Evolutionary conservation across 2,797 vertebrate genomes (phyloP), one percentile per base, ranked within the genome.

Genomic region (Odontamblyopus lacepedii): DNA sequence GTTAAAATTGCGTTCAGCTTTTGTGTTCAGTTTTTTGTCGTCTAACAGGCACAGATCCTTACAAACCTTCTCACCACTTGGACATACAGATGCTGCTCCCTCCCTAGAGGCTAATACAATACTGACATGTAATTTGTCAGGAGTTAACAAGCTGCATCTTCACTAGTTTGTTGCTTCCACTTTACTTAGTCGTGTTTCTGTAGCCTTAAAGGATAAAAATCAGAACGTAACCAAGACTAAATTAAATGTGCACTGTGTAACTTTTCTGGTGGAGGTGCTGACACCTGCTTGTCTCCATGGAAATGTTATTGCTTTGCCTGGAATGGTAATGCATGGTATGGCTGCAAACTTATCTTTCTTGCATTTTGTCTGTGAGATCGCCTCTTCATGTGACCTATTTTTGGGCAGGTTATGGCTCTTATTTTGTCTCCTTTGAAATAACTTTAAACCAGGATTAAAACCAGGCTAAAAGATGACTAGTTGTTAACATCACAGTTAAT

Each of bases 81-180:
- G 64, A 73, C 59, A 38, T 78, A 67, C 75, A 81, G 62, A 82
- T 75, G 73, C 70, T 73, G 73, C 65, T 55, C 3, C 69, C 77
- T 73, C 76, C 66, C 75, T 63, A 70, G 60, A 60, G 73, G 35
- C 27, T 41, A 65, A 65, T 27, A 51, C 64, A 19, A 66, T 9
- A 29, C 41, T 26, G 44, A 26, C 44, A 29, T 11, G 16, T 70
- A 44, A 50, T 72, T 48, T 83, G 63, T 79, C 71, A 76, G 81
- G 70, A 73, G 16, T 38, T 70, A 78, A 75, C 74, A 69, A 79
- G 81, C 65, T 82, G 73, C 72, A 55, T 77, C 66, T 79, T 73
- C 48, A 77, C 73, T 62, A 76, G 76, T 78, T 83, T 82, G 76
- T 78, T 76, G 74, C 81, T 84, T 83, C 78, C 67, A 84, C 84